Percentiles rank a stretch among this genome's conserved stretches.
Evolutionary conservation across 1,140 invertebrate species (phyloP).

Genomic region (Penaeus indicus): DNA sequence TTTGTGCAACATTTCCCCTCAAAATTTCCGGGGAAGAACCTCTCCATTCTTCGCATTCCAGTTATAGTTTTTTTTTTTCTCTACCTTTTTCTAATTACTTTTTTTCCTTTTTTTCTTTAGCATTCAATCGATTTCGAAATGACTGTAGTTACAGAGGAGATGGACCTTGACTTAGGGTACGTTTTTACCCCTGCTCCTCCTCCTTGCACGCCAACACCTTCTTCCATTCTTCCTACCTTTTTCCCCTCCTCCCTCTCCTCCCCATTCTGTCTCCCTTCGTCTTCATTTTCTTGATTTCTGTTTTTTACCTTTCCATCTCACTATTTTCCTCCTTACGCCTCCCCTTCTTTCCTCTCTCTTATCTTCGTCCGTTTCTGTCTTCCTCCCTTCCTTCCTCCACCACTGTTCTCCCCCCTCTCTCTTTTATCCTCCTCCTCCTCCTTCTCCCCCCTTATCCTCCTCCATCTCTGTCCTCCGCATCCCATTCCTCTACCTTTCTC

Average conservation of each 20-base stretch:
- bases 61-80: neutral
- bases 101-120: too few species aligned
- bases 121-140: too few species aligned
- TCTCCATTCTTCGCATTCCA: neutral
- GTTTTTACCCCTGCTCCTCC: neutral
- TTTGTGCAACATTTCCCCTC: too few species aligned
- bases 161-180: too few species aligned
- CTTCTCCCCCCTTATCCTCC: neutral
- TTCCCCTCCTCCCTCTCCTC: conserved; percentile 15
- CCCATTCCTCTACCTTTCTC: neutral
- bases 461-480: neutral
- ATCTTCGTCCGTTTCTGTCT: too few species aligned
- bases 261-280: neutral
- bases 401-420: too few species aligned
- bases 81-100: too few species aligned
- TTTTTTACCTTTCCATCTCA: neutral
- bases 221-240: neutral
- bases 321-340: neutral
- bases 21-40: too few species aligned
- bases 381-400: too few species aligned
- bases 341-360: neutral
- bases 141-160: too few species aligned
- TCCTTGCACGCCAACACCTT: neutral
- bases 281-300: neutral
- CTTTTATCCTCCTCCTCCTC: too few species aligned